Percentiles rank a stretch among this genome's conserved stretches.
Conservation (phyloP, 2,888 invertebrate species). For the Synergus laeviventris region DNA sequence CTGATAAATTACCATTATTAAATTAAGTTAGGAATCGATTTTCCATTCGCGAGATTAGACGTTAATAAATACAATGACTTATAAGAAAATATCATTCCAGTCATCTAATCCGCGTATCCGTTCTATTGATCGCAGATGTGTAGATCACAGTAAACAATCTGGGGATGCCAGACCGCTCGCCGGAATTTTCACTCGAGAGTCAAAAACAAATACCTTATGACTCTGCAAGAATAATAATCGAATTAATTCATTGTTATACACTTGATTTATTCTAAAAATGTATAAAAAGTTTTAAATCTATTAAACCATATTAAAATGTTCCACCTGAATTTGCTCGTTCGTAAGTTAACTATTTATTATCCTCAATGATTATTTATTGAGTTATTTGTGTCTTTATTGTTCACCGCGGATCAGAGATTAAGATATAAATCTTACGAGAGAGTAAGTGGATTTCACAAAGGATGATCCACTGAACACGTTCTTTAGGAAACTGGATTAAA, state of each 20-base stretch:
- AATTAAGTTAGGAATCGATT: neutral
- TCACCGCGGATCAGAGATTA: neutral
- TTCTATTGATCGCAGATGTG: neutral
- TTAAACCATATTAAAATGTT: neutral
- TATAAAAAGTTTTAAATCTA: neutral
- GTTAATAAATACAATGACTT: neutral
- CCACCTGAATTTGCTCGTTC: neutral
- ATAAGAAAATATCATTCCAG: neutral
- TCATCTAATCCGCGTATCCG: neutral
- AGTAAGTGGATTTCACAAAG: neutral
- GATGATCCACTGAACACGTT: neutral
- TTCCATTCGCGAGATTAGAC: neutral
- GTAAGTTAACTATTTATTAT: neutral
- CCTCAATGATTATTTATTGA: neutral
- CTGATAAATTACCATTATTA: neutral
- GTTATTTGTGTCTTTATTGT: neutral
- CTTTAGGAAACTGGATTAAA: constrained; percentile 17
- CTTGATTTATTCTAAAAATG: neutral
- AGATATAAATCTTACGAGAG: neutral
- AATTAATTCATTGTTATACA: too few relatives aligned
- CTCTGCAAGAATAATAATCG: neutral
- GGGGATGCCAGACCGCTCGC: neutral
- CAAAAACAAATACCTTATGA: neutral
- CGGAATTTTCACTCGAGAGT: neutral
- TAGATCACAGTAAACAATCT: neutral